These are phyloP conservation scores for Myxocyprinus asiaticus DNA, from an alignment of 2,113 vertebrate species.

Conservation along the genomic window DNA sequence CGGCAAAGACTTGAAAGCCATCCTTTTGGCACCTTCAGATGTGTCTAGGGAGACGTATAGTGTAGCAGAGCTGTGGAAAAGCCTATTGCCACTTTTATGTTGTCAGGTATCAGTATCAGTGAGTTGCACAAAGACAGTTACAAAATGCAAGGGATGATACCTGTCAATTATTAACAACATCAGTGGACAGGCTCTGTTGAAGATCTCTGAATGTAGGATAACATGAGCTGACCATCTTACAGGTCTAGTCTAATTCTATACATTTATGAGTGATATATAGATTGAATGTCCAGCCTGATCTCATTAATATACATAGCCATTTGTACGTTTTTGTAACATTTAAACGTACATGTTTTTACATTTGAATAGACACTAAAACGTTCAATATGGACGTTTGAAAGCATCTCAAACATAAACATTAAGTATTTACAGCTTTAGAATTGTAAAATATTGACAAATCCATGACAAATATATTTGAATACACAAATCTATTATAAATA, in stretches of 20 bases:
- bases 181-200: not conserved
- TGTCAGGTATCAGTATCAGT: not conserved
- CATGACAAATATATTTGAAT: too few species aligned
- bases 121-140: not conserved
- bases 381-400: too few species aligned
- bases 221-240: not conserved
- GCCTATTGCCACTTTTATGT: conserved; percentile 4
- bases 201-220: not conserved
- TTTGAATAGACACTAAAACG: too few species aligned
- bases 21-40: conserved; percentile 8
- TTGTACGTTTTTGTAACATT: too few species aligned
- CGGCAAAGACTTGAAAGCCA: not conserved
- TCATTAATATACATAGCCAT: too few species aligned
- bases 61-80: not conserved
- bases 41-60: not conserved
- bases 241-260: not conserved
- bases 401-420: too few species aligned
- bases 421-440: too few species aligned
- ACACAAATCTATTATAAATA: too few species aligned
- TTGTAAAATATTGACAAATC: too few species aligned
- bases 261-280: too few species aligned
- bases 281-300: too few species aligned
- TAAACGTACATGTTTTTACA: too few species aligned
- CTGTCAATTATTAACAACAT: not conserved
- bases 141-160: not conserved